Conservation (phyloP, 2,113 vertebrate genomes). For the Callionymus lyra region DNA sequence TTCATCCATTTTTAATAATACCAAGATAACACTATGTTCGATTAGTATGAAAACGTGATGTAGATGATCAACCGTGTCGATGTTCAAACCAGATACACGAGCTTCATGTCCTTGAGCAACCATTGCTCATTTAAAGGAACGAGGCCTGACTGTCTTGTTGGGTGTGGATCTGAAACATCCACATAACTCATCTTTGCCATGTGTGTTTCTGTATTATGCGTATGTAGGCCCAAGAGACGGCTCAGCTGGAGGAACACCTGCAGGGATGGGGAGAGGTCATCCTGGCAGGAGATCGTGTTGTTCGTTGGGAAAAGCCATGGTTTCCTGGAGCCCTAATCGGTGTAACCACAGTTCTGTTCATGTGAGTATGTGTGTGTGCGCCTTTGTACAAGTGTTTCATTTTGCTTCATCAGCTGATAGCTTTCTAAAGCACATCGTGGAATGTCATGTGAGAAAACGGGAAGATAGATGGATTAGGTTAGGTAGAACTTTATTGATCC, state of each 20-base stretch:
- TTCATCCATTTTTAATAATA: no score
- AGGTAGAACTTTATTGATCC: no score
- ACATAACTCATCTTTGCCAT: neutral
- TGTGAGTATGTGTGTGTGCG: conserved; percentile 75
- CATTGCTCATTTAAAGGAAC: neutral
- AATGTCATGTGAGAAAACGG: no score
- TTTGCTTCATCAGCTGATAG: no score
- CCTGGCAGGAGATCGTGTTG: conserved; percentile 78
- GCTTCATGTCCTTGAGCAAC: neutral
- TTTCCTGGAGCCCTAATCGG: conserved; percentile 81
- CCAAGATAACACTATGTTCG: no score
- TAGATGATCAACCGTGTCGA: no score
- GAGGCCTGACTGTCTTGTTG: neutral
- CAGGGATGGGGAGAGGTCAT: conserved; percentile 97
- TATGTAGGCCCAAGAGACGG: conserved; percentile 83
- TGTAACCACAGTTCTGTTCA: conserved; percentile 75
- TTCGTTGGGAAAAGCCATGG: conserved; percentile 93
- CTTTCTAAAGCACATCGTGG: no score
- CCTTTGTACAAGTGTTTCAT: neutral
- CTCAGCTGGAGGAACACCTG: conserved; percentile 89
- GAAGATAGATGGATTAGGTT: no score
- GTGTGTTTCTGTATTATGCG: neutral
- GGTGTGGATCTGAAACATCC: neutral
- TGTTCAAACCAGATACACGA: neutral
- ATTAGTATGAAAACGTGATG: no score